Conservation (phyloP, 2,888 invertebrate genomes). For the Eupithecia subfuscata region DNA sequence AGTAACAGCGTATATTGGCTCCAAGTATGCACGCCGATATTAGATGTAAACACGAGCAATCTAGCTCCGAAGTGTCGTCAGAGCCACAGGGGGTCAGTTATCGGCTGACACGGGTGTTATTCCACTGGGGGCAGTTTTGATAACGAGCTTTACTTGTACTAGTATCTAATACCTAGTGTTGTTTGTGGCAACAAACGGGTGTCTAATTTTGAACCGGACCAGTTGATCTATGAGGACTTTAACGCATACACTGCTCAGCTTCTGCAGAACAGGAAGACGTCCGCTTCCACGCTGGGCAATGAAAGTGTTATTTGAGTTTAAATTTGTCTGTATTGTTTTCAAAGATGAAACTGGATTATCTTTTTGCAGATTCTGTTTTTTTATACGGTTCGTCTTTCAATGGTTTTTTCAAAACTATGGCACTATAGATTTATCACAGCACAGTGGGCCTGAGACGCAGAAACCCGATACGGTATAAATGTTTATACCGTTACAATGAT, state of each 20-base stretch:
- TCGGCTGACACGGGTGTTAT: conserved; percentile 71
- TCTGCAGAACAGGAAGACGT: too few relatives aligned
- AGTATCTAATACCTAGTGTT: not conserved
- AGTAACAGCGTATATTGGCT: conserved; percentile 43
- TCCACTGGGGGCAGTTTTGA: conserved; percentile 62
- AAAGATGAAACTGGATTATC: not conserved
- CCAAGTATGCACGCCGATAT: conserved; percentile 43
- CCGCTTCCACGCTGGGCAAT: too few relatives aligned
- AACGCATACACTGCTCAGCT: too few relatives aligned
- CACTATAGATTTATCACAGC: not conserved
- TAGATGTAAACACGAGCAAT: conserved; percentile 58
- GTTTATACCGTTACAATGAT: too few relatives aligned
- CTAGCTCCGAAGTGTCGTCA: conserved; percentile 64
- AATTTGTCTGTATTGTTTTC: not conserved
- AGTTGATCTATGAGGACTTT: not conserved
- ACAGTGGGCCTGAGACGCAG: not conserved
- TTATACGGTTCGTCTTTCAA: not conserved
- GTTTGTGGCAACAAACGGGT: not conserved
- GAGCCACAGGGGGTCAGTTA: conserved; percentile 75
- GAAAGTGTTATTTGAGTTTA: not conserved
- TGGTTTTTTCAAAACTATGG: too few relatives aligned
- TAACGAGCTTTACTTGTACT: conserved; percentile 39
- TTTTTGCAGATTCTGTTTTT: not conserved
- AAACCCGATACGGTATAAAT: not conserved
- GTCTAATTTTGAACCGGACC: not conserved